Percentiles rank a stretch among this genome's conserved stretches.
Conservation (phyloP, 2,888 invertebrate species). For the Chrysolina oricalcia region DNA sequence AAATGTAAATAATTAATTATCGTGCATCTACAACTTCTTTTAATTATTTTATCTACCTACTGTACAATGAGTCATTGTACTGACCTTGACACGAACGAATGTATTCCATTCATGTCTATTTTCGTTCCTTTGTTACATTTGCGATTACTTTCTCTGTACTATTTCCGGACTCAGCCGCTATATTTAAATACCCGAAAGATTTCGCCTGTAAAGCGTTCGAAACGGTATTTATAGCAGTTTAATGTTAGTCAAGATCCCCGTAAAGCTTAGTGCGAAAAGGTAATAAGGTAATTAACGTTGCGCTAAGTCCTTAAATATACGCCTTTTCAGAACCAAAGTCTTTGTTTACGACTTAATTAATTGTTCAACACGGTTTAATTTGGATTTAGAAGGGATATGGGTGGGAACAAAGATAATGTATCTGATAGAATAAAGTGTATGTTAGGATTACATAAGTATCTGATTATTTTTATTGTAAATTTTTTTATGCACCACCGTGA, state of each 20-base stretch:
- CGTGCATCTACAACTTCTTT: no score
- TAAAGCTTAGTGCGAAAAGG: conserved; percentile 34
- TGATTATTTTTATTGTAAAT: no score
- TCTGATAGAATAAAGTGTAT: background rate
- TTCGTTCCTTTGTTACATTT: conserved; percentile 12
- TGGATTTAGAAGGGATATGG: conserved; percentile 14
- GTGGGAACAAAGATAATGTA: background rate
- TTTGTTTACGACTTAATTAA: conserved; percentile 27
- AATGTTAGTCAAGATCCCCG: conserved; percentile 29
- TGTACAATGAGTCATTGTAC: background rate
- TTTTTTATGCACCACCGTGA: no score
- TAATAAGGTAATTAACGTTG: conserved; percentile 37
- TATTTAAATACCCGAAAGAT: conserved; percentile 14
- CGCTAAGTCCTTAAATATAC: conserved; percentile 26
- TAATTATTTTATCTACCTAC: background rate
- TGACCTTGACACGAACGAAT: conserved; percentile 2
- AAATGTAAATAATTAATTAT: no score
- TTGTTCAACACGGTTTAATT: conserved; percentile 27
- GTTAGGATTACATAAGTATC: no score
- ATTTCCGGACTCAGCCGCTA: conserved; percentile 16
- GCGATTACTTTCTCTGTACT: conserved; percentile 16
- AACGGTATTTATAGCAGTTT: conserved; percentile 31
- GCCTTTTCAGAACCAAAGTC: conserved; percentile 24
- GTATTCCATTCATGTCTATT: conserved; percentile 1
- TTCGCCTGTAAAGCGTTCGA: conserved; percentile 13